Conservation (phyloP, 2,113 vertebrate species). For the Triplophysa rosa region DNA sequence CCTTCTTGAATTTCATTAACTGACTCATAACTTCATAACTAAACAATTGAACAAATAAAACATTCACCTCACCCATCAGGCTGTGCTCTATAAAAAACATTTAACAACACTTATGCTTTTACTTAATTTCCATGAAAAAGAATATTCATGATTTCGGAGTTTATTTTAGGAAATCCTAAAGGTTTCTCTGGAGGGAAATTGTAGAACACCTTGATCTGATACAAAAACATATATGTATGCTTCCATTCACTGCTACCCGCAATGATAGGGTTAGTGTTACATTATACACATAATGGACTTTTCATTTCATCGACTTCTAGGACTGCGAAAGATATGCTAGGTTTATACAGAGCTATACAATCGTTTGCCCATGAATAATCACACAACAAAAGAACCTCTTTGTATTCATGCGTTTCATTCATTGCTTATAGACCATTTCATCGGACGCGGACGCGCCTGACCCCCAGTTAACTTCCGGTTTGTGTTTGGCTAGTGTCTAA, state of each 20-base stretch:
- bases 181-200: neutral
- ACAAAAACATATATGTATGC: neutral
- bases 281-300: neutral
- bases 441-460: no score
- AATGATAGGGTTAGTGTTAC: neutral
- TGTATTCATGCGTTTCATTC: neutral
- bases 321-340: neutral
- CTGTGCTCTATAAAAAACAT: neutral
- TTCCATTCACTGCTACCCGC: neutral
- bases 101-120: neutral
- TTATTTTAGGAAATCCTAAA: slow-evolving; percentile 8
- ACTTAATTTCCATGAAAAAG: neutral
- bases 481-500: no score
- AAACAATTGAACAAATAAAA: neutral
- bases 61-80: neutral
- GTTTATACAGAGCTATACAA: neutral
- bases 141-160: neutral
- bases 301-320: neutral
- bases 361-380: neutral
- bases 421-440: neutral
- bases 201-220: neutral
- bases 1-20: slow-evolving; percentile 31
- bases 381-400: neutral
- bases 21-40: slow-evolving; percentile 26
- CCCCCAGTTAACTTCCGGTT: no score